Evolutionary conservation across 2,797 vertebrate species (phyloP), one percentile per base, ranked within the genome.

Genomic region (Melanotaenia pygmaea): DNA sequence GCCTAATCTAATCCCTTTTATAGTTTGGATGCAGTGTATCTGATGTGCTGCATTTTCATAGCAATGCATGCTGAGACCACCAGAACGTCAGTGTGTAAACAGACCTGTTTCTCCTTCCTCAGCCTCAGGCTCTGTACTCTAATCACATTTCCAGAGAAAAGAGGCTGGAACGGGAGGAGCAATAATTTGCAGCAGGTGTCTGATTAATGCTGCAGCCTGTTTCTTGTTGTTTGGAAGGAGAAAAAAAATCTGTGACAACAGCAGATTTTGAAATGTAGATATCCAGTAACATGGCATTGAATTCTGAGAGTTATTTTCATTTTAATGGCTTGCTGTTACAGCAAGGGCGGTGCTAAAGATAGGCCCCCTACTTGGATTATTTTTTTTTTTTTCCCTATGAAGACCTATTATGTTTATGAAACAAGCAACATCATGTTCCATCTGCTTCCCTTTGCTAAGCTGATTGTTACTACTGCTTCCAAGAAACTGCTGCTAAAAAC

Each of bases 131-230:
- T 67, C 40, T 35, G 74, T 77, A 65, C 72, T 75, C 50, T 87
- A 79, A 87, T 86, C 88, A 80, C 63, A 76, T 89, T 86, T 82
- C 71, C 71, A 76, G 70, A 72, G 73, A 71, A 78, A 79, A 78
- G 69, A 77, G 63, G 67, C 64, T 57, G 70, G 75, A 77, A 71
- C 57, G 4, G 26, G 64, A 40, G 51, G 59, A 67, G 77, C 63
- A 26, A 75, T 77, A 85, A 77, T 84, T 72, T 80, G 59, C 59
- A 70, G 79, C 83, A 88, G 79, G 80, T 83, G 79, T 80, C 75
- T 77, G 81, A 84, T 83, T 83, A 81, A 82, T 64, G 54, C 62
- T 51, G 47, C 64, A 11, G 74, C 71, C 80, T 83, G 78, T 68
- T 80, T 69, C 62, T 67, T 53, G 72, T 63, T 80, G 77, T 71